Evolutionary conservation across 2,797 vertebrate species (phyloP), one percentile per base, ranked within the genome.

Genomic region (Cryptoprocta ferox): DNA sequence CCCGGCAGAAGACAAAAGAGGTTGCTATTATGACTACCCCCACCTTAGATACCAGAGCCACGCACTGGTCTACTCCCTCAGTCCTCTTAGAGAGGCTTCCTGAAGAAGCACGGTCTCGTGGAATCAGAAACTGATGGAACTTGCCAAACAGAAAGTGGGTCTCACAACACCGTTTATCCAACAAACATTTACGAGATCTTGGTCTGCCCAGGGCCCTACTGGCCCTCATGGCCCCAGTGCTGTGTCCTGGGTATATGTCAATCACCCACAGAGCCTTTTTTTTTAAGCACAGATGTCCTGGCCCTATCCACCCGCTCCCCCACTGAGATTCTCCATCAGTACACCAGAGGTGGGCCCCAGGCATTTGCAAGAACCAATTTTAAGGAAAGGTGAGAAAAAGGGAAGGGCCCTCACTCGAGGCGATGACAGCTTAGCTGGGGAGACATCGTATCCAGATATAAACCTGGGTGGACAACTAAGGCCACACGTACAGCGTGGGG

Each of bases 1-100:
- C 37, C 45, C 53, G 32, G 59, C 7, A 63, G 63, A 75, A 59
- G 68, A 39, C 35, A 28, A 0, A 0, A n/a, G 37, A 61, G 26
- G 30, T 7, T 0, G 1, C 5, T 1, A 6, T 24, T n/a, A 3
- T 21, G 1, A 53, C 56, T n/a, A 18, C 19, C 13, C 5, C 39
- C 24, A 61, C 14, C 39, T 32, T 12, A 89, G 6, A 80, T 5
- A 50, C 9, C 0, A 85, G 42, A 37, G 12, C 28, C 59, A 70
- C 42, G 59, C 26, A 24, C 70, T 59, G 7, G 15, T 32, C 82
- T 61, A 4, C 8, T 39, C 59, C 56, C 26, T 14, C 15, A 39
- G 26, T 19, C 59, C 37, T 93, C 32, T 26, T 11, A n/a, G 21
- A 79, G 21, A 28, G 2, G 11, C 10, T 76, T n/a, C 26, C 30